Percentiles rank a stretch among this genome's conserved stretches.
These are phyloP conservation scores for Theocolax elegans DNA, from an alignment of 1,140 invertebrate genomes.

Conservation along the genomic window DNA sequence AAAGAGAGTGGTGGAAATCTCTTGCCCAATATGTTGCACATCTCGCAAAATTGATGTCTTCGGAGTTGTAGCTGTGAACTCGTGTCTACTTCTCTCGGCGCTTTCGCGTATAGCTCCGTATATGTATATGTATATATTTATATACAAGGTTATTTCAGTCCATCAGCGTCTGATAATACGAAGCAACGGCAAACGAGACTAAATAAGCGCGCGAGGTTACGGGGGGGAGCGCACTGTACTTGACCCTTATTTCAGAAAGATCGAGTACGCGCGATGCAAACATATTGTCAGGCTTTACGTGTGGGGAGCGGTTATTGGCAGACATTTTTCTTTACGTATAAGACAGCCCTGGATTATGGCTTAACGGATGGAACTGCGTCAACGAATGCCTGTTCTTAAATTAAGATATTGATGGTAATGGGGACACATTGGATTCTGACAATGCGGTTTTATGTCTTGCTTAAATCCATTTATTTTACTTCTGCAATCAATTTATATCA, in stretches of 20 bases:
- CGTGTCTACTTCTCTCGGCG: too few species aligned
- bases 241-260: background rate
- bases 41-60: constrained; percentile 19
- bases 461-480: too few species aligned
- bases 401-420: too few species aligned
- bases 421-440: too few species aligned
- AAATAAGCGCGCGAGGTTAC: constrained; percentile 1
- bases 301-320: too few species aligned
- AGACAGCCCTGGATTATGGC: too few species aligned
- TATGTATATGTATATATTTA: background rate
- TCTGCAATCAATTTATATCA: too few species aligned
- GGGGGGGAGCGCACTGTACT: background rate
- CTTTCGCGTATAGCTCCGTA: too few species aligned
- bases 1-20: background rate
- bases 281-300: background rate
- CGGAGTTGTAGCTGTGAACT: background rate
- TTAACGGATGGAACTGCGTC: too few species aligned
- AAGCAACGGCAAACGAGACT: background rate
- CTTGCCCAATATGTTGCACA: constrained; percentile 15
- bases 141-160: background rate
- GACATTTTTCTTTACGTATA: too few species aligned
- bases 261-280: background rate
- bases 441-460: too few species aligned
- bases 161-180: constrained; percentile 9
- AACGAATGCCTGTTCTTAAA: too few species aligned